Conservation (phyloP, 37 sponge, comb jelly and placozoan species). For the Amphimedon queenslandica region DNA sequence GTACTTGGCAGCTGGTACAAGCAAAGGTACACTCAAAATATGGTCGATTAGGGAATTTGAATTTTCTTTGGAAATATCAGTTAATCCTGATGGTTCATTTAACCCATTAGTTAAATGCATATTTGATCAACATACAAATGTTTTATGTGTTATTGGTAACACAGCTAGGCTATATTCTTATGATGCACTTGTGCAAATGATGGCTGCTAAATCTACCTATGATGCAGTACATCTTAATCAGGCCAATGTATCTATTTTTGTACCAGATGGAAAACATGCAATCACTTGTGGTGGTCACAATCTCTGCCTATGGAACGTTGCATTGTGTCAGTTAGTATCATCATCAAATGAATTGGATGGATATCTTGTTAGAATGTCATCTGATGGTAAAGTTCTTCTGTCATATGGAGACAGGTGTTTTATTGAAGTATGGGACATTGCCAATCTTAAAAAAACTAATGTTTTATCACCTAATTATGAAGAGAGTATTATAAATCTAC, state of each 20-base stretch:
- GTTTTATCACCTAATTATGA: too few species aligned
- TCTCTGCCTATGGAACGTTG: constrained; percentile 11
- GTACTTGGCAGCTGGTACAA: constrained; percentile 12
- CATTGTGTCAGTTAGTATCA: too few species aligned
- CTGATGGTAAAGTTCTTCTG: constrained; percentile 15
- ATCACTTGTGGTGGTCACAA: constrained; percentile 12
- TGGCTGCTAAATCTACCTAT: neutral
- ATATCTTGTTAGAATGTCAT: neutral
- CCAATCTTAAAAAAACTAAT: neutral
- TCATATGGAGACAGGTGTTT: constrained; percentile 24
- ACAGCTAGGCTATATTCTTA: neutral
- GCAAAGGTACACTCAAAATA: neutral
- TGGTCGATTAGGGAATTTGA: constrained; percentile 6
- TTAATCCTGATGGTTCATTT: neutral
- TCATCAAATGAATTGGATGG: too few species aligned
- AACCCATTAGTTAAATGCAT: neutral
- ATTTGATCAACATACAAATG: neutral
- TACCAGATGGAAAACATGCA: constrained; percentile 7
- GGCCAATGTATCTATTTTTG: neutral
- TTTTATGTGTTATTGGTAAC: constrained; percentile 11
- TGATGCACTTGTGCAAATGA: neutral
- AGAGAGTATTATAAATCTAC: neutral
- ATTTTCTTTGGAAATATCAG: neutral
- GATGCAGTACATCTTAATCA: constrained; percentile 1
- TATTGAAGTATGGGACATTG: constrained; percentile 33